Evolutionary conservation across 2,797 vertebrate genomes (phyloP), one percentile per base, ranked within the genome.

Genomic region (Cirrhinus molitorella): DNA sequence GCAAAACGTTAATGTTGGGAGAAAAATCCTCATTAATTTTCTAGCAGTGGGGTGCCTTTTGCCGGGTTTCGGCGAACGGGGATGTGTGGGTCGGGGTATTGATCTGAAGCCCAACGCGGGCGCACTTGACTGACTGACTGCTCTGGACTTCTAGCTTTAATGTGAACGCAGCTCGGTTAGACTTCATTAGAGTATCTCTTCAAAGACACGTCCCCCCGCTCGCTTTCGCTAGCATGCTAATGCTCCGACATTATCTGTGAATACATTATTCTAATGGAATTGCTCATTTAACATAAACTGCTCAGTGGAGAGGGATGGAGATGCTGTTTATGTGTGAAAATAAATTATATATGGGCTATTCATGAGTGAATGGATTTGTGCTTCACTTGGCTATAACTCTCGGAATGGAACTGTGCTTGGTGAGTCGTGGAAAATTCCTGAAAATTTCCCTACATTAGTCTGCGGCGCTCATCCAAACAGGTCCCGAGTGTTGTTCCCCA

Each of bases 11-110:
- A 83, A 87, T 85, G 83, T 87, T 82, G 65, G 79, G 75, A 68
- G 79, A 78, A 81, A 88, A 87, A 80, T 86, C 80, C 74, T 80
- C 78, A 81, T 85, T 88, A 89, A 88, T 89, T 86, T 78, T 68
- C 55, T 73, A 83, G 65, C 88, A 85, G 85, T 72, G 66, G 88
- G 87, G 87, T 59, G 83, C 80, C 66, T 65, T 79, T 73, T 84
- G 81, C 63, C 47, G 79, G 47, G 40, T 80, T 83, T 73, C 28
- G 78, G 43, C 13, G 65, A 80, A 61, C 74, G 47, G 87, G 43
- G 74, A 71, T 77, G 67, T 85, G 81, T 68, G 47, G 76, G 55
- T 55, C 67, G 61, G 34, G 34, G 79, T 82, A 84, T 84, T 88
- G 84, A 88, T 89, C 85, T 85, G 57, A 85, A 85, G 31, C 65